phyloP scores from a whole-genome alignment of 2,113 vertebrate species.

The Riparia riparia region DNA sequence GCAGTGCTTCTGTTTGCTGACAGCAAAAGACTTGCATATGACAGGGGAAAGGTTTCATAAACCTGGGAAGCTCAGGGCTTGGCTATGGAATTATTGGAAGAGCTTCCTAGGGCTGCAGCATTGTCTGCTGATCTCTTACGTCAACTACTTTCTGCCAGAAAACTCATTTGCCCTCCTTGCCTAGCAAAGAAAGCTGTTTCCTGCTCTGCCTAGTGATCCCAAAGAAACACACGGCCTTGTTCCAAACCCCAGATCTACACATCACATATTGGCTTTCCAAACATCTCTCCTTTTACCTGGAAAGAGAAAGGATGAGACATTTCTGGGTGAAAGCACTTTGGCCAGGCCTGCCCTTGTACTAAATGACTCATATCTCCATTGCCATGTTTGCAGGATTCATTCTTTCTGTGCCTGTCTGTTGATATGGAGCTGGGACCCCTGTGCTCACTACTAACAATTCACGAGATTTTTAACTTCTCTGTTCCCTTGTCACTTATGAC shows the following conservation, averaged over 20 bases:
- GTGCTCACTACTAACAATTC: not conserved
- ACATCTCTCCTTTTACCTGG: not conserved
- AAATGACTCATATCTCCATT: not conserved
- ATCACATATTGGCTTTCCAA: not conserved
- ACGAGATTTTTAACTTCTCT: not conserved
- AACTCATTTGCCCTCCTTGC: not conserved
- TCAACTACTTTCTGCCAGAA: not conserved
- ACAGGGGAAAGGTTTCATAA: not conserved
- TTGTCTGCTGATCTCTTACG: not conserved
- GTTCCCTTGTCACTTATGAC: not conserved
- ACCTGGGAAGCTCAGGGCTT: not conserved
- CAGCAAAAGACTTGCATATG: not conserved
- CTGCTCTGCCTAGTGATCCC: not conserved
- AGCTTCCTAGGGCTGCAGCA: not conserved
- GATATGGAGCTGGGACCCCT: not conserved
- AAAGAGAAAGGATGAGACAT: not conserved
- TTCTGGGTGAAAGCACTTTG: not conserved
- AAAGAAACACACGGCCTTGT: not conserved
- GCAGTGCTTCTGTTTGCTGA: not conserved
- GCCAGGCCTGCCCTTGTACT: fast-evolving
- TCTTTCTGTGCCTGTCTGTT: not conserved
- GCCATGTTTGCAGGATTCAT: not conserved
- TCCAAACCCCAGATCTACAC: not conserved
- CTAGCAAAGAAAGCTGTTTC: not conserved
- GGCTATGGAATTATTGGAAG: not conserved